A percentile compares a stretch with the other conserved stretches of the same genome.
These are phyloP conservation scores for Amaurobius ferox DNA, from an alignment of 2,888 invertebrate genomes.

Conservation along the genomic window DNA sequence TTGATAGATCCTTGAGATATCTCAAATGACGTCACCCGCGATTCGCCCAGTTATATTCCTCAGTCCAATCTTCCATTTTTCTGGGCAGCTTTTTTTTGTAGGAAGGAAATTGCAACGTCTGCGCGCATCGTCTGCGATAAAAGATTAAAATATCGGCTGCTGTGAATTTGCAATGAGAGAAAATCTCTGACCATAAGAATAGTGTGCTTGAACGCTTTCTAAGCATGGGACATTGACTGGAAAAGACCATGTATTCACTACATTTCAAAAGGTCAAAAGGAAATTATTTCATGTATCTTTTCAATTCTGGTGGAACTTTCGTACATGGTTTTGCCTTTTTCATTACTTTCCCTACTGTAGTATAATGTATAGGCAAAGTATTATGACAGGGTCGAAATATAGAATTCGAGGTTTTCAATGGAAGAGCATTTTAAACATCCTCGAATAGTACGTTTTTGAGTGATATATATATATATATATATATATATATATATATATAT, in stretches of 20 bases:
- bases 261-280: not conserved
- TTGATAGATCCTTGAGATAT: conserved; percentile 35
- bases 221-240: conserved; percentile 38
- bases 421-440: too few species aligned
- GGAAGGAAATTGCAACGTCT: conserved; percentile 43
- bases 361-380: too few species aligned
- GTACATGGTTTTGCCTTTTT: too few species aligned
- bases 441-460: too few species aligned
- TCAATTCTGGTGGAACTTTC: not conserved
- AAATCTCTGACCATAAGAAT: conserved; percentile 15
- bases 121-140: not conserved
- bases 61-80: conserved; percentile 28
- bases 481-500: too few species aligned
- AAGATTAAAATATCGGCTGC: conserved; percentile 13
- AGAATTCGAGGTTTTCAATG: too few species aligned
- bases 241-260: not conserved
- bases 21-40: conserved; percentile 30
- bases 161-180: conserved; percentile 37
- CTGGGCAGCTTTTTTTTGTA: not conserved
- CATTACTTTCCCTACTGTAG: too few species aligned
- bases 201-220: conserved; percentile 26
- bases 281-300: not conserved
- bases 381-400: too few species aligned
- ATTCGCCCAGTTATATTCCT: conserved; percentile 50
- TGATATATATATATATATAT: too few species aligned